Evolutionary conservation across 2,888 invertebrate genomes (phyloP), one percentile per base, ranked within the genome.

Genomic region (Lithodes maja): DNA sequence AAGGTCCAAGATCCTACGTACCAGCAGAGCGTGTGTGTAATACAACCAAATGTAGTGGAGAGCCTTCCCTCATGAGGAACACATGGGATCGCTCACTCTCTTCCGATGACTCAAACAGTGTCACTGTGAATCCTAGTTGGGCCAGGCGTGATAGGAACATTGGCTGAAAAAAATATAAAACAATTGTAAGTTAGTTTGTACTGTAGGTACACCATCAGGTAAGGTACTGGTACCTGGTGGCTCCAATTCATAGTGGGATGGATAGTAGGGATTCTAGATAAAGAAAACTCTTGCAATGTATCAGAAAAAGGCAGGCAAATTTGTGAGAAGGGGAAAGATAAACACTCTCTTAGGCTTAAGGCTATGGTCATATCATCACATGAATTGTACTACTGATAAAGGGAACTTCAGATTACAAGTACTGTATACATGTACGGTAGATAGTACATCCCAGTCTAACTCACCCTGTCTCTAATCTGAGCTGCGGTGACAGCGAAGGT

Each of bases 111-210:
- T 82, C 75, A 52, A 89, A 91, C 54, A 85, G 71, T 15, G 86
- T 91, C 33, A 91, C 84, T 1, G 89, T 89, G 82, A 91, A 91
- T 12, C 91, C 91, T 2, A 89, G 68, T 71, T 91, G 89, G 49
- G 89, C 89, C 52, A 91, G 82, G 49, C 89, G 86, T n/a, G 86
- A 75, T 1, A 91, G 82, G 69, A 91, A 91, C 12, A n/a, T 12
- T 3, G 89, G 84, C 91, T 91, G 87, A 5, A n/a, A 3, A 61
- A 50, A 54, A 33, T 33, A 33, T 33, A 33, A 33, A 33, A 33
- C 33, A 33, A 33, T 33, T 33, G 33, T 33, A 33, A 0, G 33
- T 33, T 33, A 33, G 33, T 33, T 33, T 33, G 33, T 33, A 33
- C 33, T 33, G 33, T 33, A 33, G n/a, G n/a, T n/a, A n/a, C 33